A percentile compares a stretch with the other conserved stretches of the same genome.
These are phyloP conservation scores for Taenioides sp. DNA, from an alignment of 2,797 vertebrate genomes.

Conservation along the genomic window DNA sequence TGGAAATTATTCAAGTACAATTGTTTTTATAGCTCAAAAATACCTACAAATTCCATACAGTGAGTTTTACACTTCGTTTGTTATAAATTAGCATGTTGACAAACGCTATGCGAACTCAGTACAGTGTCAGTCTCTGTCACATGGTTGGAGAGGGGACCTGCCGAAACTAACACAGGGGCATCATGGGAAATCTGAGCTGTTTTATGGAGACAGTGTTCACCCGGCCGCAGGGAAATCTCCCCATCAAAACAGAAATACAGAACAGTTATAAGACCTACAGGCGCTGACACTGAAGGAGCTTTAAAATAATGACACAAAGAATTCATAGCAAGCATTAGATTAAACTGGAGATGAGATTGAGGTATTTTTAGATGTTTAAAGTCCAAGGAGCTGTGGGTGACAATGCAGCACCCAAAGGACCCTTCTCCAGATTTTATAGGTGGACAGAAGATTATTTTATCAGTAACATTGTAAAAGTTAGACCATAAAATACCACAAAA, in stretches of 20 bases:
- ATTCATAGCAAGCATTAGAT: not conserved
- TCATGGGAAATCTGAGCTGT: constrained; percentile 2
- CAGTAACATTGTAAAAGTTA: too few species aligned
- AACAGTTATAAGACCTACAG: not conserved
- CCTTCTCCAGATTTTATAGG: too few species aligned
- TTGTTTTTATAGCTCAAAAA: too few species aligned
- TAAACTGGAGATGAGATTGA: too few species aligned
- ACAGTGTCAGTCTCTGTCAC: not conserved
- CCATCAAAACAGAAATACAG: constrained; percentile 7
- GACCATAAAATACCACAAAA: too few species aligned
- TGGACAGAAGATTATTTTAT: too few species aligned
- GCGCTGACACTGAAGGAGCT: not conserved
- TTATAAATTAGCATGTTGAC: not conserved
- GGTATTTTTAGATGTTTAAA: too few species aligned
- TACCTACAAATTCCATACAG: too few species aligned
- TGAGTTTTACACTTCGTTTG: too few species aligned
- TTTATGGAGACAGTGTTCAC: constrained; percentile 4
- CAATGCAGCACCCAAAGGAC: too few species aligned
- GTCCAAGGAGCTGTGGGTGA: too few species aligned
- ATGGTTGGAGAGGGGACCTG: not conserved
- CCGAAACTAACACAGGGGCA: not conserved
- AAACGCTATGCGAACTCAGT: not conserved
- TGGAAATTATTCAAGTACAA: too few species aligned
- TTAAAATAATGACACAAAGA: not conserved
- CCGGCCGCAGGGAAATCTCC: constrained; percentile 13